Conservation (phyloP, 2,888 invertebrate genomes). For the Thymelicus sylvestris region DNA sequence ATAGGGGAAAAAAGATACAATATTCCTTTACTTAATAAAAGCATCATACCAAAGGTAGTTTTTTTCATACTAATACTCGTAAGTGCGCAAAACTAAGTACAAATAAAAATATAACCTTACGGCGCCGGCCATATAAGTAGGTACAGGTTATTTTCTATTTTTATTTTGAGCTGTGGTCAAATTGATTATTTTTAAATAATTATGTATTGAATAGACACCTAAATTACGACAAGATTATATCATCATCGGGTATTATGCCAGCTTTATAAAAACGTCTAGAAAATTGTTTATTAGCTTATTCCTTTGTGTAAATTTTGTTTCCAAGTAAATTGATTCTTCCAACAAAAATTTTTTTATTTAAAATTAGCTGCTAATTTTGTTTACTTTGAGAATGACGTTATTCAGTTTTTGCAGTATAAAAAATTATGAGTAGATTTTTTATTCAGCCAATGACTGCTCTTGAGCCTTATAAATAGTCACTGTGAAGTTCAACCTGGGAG, state of each 20-base stretch:
- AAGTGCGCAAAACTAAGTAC: background rate
- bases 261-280: background rate
- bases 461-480: too few species aligned
- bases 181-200: slow-evolving; percentile 3
- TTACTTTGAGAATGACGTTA: too few species aligned
- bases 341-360: background rate
- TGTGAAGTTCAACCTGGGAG: too few species aligned
- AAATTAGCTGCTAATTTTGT: background rate
- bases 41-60: too few species aligned
- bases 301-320: background rate
- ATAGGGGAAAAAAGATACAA: too few species aligned
- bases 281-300: background rate
- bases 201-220: background rate
- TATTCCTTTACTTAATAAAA: too few species aligned
- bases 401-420: too few species aligned
- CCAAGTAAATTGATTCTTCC: background rate
- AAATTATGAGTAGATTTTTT: too few species aligned
- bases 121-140: background rate
- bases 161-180: background rate
- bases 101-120: background rate
- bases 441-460: too few species aligned
- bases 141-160: background rate
- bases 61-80: too few species aligned
- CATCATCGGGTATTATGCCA: background rate
- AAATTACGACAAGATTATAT: background rate